phyloP scores from a whole-genome alignment of 2,797 vertebrate species.

The Galaxias olidus region DNA sequence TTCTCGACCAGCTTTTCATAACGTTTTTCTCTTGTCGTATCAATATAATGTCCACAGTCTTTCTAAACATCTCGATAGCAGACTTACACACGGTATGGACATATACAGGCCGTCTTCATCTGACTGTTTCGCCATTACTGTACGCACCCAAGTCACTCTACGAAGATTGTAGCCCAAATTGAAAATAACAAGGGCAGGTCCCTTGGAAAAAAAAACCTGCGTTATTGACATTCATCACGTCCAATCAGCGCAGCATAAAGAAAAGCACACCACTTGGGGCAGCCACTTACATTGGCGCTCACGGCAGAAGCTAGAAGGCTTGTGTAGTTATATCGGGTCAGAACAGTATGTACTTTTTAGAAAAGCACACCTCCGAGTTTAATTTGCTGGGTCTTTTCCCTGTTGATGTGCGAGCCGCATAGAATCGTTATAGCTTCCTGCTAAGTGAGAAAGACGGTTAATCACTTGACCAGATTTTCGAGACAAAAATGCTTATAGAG shows the following conservation, averaged over 20 bases:
- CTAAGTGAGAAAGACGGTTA: too few relatives aligned
- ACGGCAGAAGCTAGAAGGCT: conserved; percentile 18
- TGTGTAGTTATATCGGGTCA: conserved; percentile 60
- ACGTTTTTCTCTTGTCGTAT: neutral
- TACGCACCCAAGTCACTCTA: too few relatives aligned
- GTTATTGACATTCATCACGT: conserved; percentile 60
- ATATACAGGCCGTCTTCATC: too few relatives aligned
- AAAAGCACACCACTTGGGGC: conserved; percentile 78
- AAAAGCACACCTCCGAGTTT: conserved; percentile 72
- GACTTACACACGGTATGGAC: too few relatives aligned
- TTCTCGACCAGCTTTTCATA: too few relatives aligned
- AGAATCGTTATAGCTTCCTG: too few relatives aligned
- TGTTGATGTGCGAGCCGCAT: conserved; percentile 56
- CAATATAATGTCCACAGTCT: neutral
- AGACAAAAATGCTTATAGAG: too few relatives aligned
- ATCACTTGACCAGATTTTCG: too few relatives aligned
- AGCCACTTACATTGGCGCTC: conserved; percentile 65
- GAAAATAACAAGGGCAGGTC: conserved; percentile 74
- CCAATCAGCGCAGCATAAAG: conserved; percentile 67
- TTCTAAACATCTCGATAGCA: too few relatives aligned
- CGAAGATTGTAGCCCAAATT: conserved; percentile 31
- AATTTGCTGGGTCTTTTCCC: conserved; percentile 71
- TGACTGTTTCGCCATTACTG: too few relatives aligned
- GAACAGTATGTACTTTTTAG: conserved; percentile 80
- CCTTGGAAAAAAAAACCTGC: conserved; percentile 46